phyloP scores from a whole-genome alignment of 2,888 invertebrate species.

The Mimachlamys varia region DNA sequence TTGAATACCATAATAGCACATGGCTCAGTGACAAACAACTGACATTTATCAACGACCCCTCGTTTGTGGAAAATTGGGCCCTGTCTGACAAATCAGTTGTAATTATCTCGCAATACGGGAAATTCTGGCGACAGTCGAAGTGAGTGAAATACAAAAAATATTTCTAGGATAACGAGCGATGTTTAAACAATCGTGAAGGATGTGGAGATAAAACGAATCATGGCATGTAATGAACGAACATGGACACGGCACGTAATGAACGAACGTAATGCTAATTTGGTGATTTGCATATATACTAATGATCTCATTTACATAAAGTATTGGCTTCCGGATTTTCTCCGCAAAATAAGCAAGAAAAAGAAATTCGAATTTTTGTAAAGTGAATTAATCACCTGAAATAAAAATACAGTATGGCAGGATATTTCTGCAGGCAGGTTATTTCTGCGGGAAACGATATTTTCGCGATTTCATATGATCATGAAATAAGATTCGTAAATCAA shows the following conservation, averaged over 20 bases:
- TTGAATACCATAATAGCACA: constrained; percentile 12
- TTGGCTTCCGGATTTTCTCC: background rate
- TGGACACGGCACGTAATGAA: background rate
- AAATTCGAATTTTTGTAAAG: too few relatives aligned
- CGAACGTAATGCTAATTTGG: background rate
- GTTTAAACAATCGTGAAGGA: background rate
- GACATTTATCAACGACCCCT: constrained; percentile 36
- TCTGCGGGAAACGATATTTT: too few relatives aligned
- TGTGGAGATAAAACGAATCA: background rate
- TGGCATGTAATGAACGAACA: background rate
- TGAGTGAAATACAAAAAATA: background rate
- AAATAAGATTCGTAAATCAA: too few relatives aligned
- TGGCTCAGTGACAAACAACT: constrained; percentile 5
- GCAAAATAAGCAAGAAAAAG: background rate
- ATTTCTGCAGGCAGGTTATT: too few relatives aligned
- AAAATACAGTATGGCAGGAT: too few relatives aligned
- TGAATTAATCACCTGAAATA: too few relatives aligned
- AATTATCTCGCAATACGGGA: background rate
- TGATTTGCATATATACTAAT: constrained; percentile 11
- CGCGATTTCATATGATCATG: too few relatives aligned
- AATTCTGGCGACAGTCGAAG: background rate
- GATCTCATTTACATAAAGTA: background rate
- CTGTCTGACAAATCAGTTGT: constrained; percentile 2
- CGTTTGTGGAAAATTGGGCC: constrained; percentile 23
- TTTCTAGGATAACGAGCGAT: background rate